Conservation (phyloP, 1,140 invertebrate species). For the Ectropis grisescens region DNA sequence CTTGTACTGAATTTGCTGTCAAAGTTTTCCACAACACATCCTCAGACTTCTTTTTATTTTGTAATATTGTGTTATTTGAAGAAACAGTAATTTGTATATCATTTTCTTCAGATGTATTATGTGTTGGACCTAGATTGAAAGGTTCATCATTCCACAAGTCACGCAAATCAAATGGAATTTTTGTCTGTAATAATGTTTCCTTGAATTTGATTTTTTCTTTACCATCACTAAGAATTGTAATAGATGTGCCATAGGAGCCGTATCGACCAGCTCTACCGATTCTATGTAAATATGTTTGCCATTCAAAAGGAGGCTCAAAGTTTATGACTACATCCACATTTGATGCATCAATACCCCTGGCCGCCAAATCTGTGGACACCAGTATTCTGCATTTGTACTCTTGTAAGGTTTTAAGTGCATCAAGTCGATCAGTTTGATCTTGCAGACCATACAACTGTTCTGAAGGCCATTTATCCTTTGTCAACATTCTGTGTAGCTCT, state of each 20-base stretch:
- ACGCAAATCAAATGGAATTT: constrained; percentile 23
- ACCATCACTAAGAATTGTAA: constrained; percentile 75
- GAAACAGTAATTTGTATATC: too few species aligned
- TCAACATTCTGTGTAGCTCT: constrained; percentile 79
- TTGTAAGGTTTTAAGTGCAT: constrained; percentile 83
- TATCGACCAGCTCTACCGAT: constrained; percentile 95
- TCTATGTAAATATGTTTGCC: constrained; percentile 94
- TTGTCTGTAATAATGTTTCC: constrained; percentile 60
- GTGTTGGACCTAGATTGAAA: constrained; percentile 7
- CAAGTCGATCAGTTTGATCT: constrained; percentile 82
- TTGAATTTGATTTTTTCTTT: constrained; percentile 73
- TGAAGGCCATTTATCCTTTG: constrained; percentile 78
- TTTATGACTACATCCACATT: constrained; percentile 96
- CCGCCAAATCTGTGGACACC: constrained; percentile 91
- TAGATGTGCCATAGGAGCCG: constrained; percentile 81
- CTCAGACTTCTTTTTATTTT: too few species aligned
- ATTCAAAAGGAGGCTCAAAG: constrained; percentile 86
- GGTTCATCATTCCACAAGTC: constrained; percentile 31
- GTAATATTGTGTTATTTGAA: too few species aligned
- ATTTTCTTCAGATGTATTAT: too few species aligned
- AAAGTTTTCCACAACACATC: too few species aligned
- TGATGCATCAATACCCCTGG: constrained; percentile 90
- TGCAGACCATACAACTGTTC: constrained; percentile 82
- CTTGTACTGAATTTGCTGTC: too few species aligned
- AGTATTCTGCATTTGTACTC: constrained; percentile 86